Percentiles rank a stretch among this genome's conserved stretches.
Evolutionary conservation across 2,888 invertebrate species (phyloP).

Genomic region (Acleris laterana): DNA sequence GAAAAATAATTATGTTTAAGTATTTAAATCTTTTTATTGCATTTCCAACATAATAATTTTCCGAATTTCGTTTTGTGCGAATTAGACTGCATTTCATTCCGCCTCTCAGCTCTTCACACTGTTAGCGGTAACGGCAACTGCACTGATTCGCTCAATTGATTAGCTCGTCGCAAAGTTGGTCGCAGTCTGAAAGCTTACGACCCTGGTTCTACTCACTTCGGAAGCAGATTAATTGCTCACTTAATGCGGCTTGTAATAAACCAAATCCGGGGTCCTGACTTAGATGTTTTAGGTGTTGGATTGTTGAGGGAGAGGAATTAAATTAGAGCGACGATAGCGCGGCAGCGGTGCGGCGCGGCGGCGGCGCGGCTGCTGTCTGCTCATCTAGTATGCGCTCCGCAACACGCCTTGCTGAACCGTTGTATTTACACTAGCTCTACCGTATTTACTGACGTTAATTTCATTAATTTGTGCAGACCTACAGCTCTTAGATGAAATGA

Average conservation of each 20-base stretch:
- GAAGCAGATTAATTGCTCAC: constrained; percentile 68
- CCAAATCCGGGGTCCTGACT: constrained; percentile 69
- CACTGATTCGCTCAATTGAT: constrained; percentile 59
- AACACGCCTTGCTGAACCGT: constrained; percentile 41
- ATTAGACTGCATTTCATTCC: not conserved
- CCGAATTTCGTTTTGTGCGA: too few species aligned
- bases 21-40: too few species aligned
- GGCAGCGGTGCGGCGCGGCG: constrained; percentile 13
- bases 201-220: constrained; percentile 61
- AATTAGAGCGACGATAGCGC: constrained; percentile 61
- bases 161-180: constrained; percentile 57
- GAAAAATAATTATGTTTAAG: too few species aligned
- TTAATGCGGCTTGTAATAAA: constrained; percentile 72
- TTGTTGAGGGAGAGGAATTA: constrained; percentile 72
- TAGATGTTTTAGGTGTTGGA: constrained; percentile 66
- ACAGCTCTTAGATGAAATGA: not conserved
- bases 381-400: constrained; percentile 50
- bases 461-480: constrained; percentile 10
- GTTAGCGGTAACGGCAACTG: constrained; percentile 40
- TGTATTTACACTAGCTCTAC: constrained; percentile 31
- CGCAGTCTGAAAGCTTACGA: constrained; percentile 60
- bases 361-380: constrained; percentile 44
- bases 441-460: constrained; percentile 14
- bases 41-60: too few species aligned
- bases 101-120: constrained; percentile 17